These are phyloP conservation scores for Gobionotothen gibberifrons DNA, from an alignment of 2,797 vertebrate species.

Conservation along the genomic window DNA sequence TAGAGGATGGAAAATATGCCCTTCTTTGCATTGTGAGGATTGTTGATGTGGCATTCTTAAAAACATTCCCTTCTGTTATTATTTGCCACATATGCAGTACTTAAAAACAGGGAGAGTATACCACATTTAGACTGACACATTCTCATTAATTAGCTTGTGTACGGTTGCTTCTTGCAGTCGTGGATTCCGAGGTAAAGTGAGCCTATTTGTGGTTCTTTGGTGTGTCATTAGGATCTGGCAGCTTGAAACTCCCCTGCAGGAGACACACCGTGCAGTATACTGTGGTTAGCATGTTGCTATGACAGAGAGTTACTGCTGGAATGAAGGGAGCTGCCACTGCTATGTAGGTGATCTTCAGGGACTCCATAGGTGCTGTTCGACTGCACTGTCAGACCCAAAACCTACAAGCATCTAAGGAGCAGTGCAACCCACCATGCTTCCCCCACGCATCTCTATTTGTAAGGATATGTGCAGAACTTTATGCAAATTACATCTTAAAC, in stretches of 20 bases:
- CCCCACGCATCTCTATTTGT: slow-evolving; percentile 41
- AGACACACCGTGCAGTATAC: slow-evolving; percentile 50
- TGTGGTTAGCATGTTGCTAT: slow-evolving; percentile 68
- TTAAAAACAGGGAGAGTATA: slow-evolving; percentile 7
- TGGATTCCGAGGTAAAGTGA: slow-evolving; percentile 36
- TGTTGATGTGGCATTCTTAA: slow-evolving; percentile 33
- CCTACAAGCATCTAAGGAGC: slow-evolving; percentile 68
- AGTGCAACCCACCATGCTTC: slow-evolving; percentile 38
- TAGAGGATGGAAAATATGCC: slow-evolving; percentile 31
- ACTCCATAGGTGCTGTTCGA: slow-evolving; percentile 63
- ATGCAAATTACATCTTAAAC: slow-evolving; percentile 70
- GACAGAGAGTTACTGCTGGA: slow-evolving; percentile 64
- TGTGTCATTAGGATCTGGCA: slow-evolving; percentile 66
- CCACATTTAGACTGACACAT: slow-evolving; percentile 15
- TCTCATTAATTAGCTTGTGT: slow-evolving; percentile 18
- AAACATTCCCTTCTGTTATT: slow-evolving; percentile 12
- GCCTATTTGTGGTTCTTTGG: slow-evolving; percentile 51
- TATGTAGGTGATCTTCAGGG: slow-evolving; percentile 65
- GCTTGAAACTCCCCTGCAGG: slow-evolving; percentile 53
- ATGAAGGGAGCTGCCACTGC: slow-evolving; percentile 53
- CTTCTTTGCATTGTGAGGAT: slow-evolving; percentile 14
- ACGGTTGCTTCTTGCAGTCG: slow-evolving; percentile 31
- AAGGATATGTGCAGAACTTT: slow-evolving; percentile 59
- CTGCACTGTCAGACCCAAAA: slow-evolving; percentile 64
- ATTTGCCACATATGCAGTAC: slow-evolving; percentile 28